Evolutionary conservation across 2,888 invertebrate genomes (phyloP), one percentile per base, ranked within the genome.

Genomic region (Girardia tigrina): DNA sequence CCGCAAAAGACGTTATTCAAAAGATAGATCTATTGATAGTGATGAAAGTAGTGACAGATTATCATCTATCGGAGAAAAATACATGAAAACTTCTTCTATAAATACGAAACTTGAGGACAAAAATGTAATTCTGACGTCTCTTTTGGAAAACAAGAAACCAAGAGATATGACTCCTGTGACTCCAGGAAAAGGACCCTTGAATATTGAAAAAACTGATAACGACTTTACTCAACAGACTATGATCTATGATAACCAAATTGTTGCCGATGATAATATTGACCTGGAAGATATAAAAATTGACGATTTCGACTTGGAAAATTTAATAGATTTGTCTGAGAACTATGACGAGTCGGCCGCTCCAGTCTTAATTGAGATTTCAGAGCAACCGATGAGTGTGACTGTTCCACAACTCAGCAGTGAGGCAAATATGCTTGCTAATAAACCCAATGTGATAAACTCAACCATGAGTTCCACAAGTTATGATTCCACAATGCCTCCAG

Each of bases 41-140:
- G 56, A 56, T 56, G 56, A 56, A 56, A 56, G 56, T 56, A 56
- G 56, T n/a, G 56, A 56, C 23, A n/a, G 56, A n/a, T 56, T 56
- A 23, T 56, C 56, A 2, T 56, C 56, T 56, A 4, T 56, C 23
- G 56, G 56, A 20, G 56, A 56, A 2, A 56, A 56, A 56, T 56
- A 56, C 23, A 56, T 56, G 56, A 56, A 56, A 56, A 12, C 56
- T 2, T 56, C 56, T 4, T n/a, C 23, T 8, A 23, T n/a, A 8
- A 56, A 23, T 56, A 23, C 23, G 4, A 56, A 56, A 56, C 6
- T 23, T 2, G 56, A 56, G 23, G 56, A 56, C n/a, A 56, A 56
- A 56, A 56, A 56, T 56, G 56, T 56, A 4, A 56, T 56, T 56
- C 56, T 56, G n/a, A 56, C 56, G 23, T 56, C 56, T 12, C 56